Conservation (phyloP, 2,113 vertebrate genomes). For the Varanus komodoensis region DNA sequence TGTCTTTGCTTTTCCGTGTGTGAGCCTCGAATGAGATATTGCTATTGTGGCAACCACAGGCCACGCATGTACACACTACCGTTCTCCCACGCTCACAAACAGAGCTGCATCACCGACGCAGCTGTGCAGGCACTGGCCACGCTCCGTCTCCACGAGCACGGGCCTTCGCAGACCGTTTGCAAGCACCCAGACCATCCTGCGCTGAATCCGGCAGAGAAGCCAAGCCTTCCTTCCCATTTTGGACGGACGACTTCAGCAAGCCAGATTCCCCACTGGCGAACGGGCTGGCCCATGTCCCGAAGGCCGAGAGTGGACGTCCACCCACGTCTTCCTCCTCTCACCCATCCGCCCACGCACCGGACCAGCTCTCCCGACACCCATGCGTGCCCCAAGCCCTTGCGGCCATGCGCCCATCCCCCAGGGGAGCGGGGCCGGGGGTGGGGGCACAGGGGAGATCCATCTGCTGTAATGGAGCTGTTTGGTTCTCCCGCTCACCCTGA, state of each 20-base stretch:
- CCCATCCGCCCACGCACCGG: too few species aligned
- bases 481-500: constrained; percentile 18
- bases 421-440: background rate
- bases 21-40: background rate
- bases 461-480: constrained; percentile 41
- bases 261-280: too few species aligned
- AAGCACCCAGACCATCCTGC: background rate
- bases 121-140: too few species aligned
- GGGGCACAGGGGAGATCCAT: background rate
- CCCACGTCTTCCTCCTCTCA: too few species aligned
- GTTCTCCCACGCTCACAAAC: background rate
- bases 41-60: background rate
- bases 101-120: background rate
- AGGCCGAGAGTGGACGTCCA: background rate
- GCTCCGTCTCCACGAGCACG: background rate
- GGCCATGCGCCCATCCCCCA: background rate
- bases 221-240: background rate
- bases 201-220: background rate
- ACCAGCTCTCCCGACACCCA: background rate
- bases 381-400: background rate
- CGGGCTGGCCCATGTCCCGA: background rate
- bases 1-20: background rate
- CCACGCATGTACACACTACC: too few species aligned
- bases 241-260: background rate
- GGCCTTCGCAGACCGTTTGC: too few species aligned